Evolutionary conservation across 2,113 vertebrate genomes (phyloP).

Genomic region (Casuarius casuarius): DNA sequence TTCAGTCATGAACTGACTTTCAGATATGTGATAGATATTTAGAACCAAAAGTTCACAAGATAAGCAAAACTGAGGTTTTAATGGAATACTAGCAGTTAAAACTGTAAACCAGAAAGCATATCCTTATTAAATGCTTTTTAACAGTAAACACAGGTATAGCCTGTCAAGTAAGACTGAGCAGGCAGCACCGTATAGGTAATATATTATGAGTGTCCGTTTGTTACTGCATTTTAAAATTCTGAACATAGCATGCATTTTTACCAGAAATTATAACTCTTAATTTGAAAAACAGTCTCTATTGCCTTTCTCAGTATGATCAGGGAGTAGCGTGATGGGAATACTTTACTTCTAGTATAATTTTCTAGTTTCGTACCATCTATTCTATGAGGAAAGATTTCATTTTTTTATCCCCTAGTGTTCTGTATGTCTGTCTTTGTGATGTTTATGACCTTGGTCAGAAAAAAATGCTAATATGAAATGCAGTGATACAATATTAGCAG

Average conservation of each 20-base stretch:
- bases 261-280: not conserved
- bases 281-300: not conserved
- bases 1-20: not conserved
- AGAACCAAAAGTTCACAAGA: not conserved
- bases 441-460: not conserved
- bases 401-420: not conserved
- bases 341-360: not conserved
- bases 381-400: not conserved
- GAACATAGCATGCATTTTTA: not conserved
- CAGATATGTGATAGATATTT: not conserved
- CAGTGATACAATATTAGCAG: not conserved
- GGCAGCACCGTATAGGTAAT: not conserved
- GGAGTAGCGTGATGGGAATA: not conserved
- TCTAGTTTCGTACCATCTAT: not conserved
- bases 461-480: not conserved
- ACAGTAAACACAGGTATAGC: not conserved
- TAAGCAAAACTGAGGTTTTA: not conserved
- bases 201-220: not conserved
- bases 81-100: not conserved
- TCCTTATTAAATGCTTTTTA: not conserved
- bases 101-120: not conserved
- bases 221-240: not conserved
- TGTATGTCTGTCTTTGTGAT: not conserved
- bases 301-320: not conserved
- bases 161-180: not conserved